phyloP scores from a whole-genome alignment of 2,113 vertebrate species.

The Ptilonorhynchus violaceus region DNA sequence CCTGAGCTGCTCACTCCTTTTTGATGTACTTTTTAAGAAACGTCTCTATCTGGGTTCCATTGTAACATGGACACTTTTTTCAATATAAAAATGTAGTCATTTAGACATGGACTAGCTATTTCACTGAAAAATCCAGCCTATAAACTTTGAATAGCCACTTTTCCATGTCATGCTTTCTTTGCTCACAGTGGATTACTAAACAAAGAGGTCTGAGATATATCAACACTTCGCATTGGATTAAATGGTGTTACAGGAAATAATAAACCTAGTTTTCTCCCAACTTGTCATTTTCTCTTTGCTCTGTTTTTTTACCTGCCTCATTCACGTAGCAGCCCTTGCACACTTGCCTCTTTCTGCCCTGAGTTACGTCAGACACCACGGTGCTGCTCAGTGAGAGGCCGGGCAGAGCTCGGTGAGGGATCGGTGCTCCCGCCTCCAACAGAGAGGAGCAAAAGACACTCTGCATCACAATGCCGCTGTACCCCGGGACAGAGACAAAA shows the following conservation, averaged over 20 bases:
- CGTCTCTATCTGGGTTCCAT: background rate
- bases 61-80: background rate
- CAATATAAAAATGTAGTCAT: background rate
- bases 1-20: background rate
- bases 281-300: background rate
- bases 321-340: background rate
- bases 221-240: background rate
- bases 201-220: background rate
- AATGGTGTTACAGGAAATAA: background rate
- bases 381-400: background rate
- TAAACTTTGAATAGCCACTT: background rate
- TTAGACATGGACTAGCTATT: background rate
- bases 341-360: background rate
- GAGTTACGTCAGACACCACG: fast-evolving
- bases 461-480: background rate
- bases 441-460: background rate
- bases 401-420: background rate
- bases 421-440: fast-evolving
- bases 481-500: background rate
- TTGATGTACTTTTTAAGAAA: background rate
- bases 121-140: background rate
- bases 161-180: background rate
- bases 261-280: background rate
- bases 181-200: background rate
- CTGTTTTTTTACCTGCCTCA: background rate